Evolutionary conservation across 1,140 invertebrate species (phyloP).

Genomic region (Drosophila baimaii): DNA sequence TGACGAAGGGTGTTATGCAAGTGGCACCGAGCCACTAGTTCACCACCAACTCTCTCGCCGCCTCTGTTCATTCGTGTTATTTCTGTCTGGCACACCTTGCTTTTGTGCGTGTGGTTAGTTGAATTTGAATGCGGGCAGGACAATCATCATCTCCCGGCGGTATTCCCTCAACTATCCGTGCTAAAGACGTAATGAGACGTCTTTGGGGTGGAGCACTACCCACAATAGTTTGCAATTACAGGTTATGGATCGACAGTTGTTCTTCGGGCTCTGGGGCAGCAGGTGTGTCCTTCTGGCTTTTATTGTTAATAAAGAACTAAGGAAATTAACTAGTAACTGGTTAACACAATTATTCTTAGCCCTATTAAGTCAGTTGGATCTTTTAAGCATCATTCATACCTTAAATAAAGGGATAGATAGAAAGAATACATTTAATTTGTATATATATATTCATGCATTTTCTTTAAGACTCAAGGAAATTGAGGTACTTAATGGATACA

Average conservation of each 20-base stretch:
- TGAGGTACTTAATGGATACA: neutral
- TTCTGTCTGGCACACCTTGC: conserved; percentile 41
- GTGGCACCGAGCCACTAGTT: neutral
- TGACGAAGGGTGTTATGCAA: conserved; percentile 32
- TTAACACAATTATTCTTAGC: too few species aligned
- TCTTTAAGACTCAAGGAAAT: neutral
- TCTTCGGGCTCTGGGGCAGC: neutral
- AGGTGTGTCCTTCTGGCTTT: neutral
- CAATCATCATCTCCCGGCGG: conserved; percentile 26
- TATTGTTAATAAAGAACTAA: too few species aligned
- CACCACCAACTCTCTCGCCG: too few species aligned
- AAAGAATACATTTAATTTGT: too few species aligned
- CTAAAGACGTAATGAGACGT: conserved; percentile 21
- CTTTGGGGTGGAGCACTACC: neutral
- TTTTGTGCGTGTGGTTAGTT: conserved; percentile 38
- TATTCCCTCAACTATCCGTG: neutral
- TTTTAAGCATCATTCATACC: neutral
- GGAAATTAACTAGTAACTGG: too few species aligned
- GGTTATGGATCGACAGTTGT: conserved; percentile 3
- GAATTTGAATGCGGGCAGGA: conserved; percentile 29
- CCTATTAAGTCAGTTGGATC: neutral
- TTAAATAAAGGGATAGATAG: too few species aligned
- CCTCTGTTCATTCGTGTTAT: conserved; percentile 40
- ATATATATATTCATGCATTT: too few species aligned
- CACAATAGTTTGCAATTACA: conserved; percentile 23